Evolutionary conservation across 2,888 invertebrate genomes (phyloP).

Genomic region (Drosophila birchii): DNA sequence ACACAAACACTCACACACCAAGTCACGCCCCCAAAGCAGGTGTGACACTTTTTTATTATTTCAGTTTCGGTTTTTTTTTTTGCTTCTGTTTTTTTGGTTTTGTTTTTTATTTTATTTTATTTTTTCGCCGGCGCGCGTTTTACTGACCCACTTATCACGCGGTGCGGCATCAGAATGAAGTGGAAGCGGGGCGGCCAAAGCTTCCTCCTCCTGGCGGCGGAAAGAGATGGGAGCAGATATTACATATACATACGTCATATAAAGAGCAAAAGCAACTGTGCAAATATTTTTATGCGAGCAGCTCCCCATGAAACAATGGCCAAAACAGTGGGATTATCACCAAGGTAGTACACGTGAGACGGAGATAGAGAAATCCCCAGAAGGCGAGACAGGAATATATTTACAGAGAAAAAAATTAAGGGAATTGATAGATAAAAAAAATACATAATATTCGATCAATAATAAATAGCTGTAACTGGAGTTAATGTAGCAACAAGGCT

Average conservation of each 20-base stretch:
- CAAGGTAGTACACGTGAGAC: conserved; percentile 18
- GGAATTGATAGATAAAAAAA: neutral
- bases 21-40: conserved; percentile 52
- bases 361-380: conserved; percentile 2
- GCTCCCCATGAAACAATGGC: conserved; percentile 59
- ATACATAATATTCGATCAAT: neutral
- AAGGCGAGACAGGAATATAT: neutral
- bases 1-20: conserved; percentile 13
- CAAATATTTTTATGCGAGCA: conserved; percentile 66
- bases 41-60: conserved; percentile 67
- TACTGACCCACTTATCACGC: conserved; percentile 71
- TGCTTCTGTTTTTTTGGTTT: conserved; percentile 36
- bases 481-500: too few species aligned
- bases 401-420: neutral
- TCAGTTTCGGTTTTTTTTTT: conserved; percentile 45
- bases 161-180: conserved; percentile 66
- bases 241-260: conserved; percentile 50
- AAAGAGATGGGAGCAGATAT: conserved; percentile 21
- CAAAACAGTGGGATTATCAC: conserved; percentile 26
- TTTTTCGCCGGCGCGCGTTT: conserved; percentile 54
- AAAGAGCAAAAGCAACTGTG: conserved; percentile 65
- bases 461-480: neutral
- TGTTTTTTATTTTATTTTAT: conserved; percentile 31
- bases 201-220: conserved; percentile 62
- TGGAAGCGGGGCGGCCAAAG: conserved; percentile 55